These are phyloP conservation scores for Scaptomyza montana DNA, from an alignment of 1,140 invertebrate species.

Conservation along the genomic window DNA sequence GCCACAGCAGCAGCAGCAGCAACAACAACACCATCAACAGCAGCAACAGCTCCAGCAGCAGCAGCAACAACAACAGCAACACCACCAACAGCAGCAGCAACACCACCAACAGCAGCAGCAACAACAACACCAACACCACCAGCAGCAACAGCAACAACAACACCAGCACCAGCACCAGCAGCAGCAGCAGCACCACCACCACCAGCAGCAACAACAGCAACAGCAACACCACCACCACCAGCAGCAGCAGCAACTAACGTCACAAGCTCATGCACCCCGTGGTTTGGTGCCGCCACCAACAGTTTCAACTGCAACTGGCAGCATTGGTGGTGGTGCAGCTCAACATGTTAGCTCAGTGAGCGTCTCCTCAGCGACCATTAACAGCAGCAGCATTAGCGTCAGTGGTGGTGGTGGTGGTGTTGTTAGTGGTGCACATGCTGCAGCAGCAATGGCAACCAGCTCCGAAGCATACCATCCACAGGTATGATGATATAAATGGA, in stretches of 20 bases:
- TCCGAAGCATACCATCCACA: slow-evolving; percentile 94
- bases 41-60: slow-evolving; percentile 83
- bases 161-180: slow-evolving; percentile 44
- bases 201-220: slow-evolving; percentile 25
- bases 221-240: slow-evolving; percentile 11
- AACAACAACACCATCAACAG: slow-evolving; percentile 32
- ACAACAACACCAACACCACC: not conserved
- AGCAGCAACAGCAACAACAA: slow-evolving; percentile 17
- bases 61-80: slow-evolving; percentile 84
- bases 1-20: slow-evolving; percentile 53
- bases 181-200: slow-evolving; percentile 8
- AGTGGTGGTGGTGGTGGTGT: too few relatives aligned
- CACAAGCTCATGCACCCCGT: slow-evolving; percentile 6
- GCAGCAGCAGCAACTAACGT: not conserved
- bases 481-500: slow-evolving; percentile 47
- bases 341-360: slow-evolving; percentile 25
- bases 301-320: slow-evolving; percentile 4
- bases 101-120: slow-evolving; percentile 48
- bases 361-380: slow-evolving; percentile 41
- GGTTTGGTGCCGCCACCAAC: not conserved
- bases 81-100: slow-evolving; percentile 33
- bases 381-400: slow-evolving; percentile 1
- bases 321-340: slow-evolving; percentile 9
- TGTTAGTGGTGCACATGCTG: not conserved
- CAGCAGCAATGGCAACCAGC: slow-evolving; percentile 72